These are phyloP conservation scores for Stegodyphus dumicola DNA, from an alignment of 1,140 invertebrate genomes.

Conservation along the genomic window DNA sequence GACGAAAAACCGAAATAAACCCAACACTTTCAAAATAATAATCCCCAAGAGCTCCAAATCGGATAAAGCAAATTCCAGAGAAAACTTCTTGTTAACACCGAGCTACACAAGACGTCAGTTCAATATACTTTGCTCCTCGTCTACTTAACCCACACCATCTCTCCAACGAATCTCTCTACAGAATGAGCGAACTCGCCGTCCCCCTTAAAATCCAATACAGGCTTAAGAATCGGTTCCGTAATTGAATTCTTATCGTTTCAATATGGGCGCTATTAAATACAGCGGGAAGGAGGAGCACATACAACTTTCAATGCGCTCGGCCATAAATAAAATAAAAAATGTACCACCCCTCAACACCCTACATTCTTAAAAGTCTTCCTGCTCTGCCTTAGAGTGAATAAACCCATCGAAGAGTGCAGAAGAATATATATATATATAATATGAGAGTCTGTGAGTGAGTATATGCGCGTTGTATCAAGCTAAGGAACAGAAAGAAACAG, in stretches of 20 bases:
- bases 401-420: not conserved
- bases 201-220: constrained; percentile 49
- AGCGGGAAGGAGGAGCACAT: not conserved
- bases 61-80: not conserved
- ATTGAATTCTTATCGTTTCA: constrained; percentile 60
- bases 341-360: not conserved
- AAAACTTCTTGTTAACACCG: not conserved
- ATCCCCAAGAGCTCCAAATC: too few species aligned
- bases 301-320: not conserved
- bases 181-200: not conserved
- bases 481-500: not conserved
- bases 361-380: not conserved
- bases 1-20: too few species aligned
- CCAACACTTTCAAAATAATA: too few species aligned
- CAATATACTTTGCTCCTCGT: constrained; percentile 10
- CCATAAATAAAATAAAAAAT: not conserved
- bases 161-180: too few species aligned
- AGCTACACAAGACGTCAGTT: not conserved
- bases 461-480: not conserved
- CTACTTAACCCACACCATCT: not conserved
- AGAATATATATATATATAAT: not conserved
- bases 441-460: not conserved
- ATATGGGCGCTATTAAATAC: constrained; percentile 58
- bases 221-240: constrained; percentile 50
- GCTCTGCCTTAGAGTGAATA: constrained; percentile 4